Conservation (phyloP, 2,888 invertebrate genomes). For the Osmoderma eremita region DNA sequence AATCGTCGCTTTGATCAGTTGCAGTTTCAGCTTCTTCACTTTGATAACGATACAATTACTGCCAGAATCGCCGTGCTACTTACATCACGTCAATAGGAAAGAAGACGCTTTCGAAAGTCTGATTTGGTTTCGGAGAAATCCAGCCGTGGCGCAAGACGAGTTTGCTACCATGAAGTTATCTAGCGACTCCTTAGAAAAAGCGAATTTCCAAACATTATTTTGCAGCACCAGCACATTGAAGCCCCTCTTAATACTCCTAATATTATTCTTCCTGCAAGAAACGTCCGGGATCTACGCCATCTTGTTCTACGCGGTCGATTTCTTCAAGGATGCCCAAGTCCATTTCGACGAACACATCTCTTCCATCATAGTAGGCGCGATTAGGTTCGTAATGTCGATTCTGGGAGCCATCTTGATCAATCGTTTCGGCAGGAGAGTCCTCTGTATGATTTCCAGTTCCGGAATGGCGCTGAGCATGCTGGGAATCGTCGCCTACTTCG, state of each 20-base stretch:
- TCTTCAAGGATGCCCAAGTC: conserved; percentile 75
- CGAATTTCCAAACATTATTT: conserved; percentile 54
- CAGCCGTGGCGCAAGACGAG: conserved; percentile 71
- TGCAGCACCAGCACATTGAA: conserved; percentile 71
- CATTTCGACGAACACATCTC: conserved; percentile 73
- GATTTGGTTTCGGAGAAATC: conserved; percentile 74
- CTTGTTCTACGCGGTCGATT: conserved; percentile 76
- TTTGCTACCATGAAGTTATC: conserved; percentile 70
- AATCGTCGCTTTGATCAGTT: conserved; percentile 72
- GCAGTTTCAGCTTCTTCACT: conserved; percentile 68
- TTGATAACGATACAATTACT: conserved; percentile 71
- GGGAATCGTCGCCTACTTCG: conserved; percentile 56
- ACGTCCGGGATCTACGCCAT: conserved; percentile 79
- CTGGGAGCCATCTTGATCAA: conserved; percentile 75
- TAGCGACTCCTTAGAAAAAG: conserved; percentile 46
- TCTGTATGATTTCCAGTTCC: conserved; percentile 73
- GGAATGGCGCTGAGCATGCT: conserved; percentile 74
- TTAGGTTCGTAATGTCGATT: conserved; percentile 74
- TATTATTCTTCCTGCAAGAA: conserved; percentile 77
- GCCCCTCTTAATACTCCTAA: conserved; percentile 73
- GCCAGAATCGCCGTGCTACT: conserved; percentile 77
- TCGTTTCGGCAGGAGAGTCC: conserved; percentile 70
- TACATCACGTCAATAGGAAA: conserved; percentile 68
- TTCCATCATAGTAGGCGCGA: conserved; percentile 75
- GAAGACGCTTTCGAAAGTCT: conserved; percentile 71